phyloP scores from a whole-genome alignment of 2,113 vertebrate species.

The Ictalurus punctatus region DNA sequence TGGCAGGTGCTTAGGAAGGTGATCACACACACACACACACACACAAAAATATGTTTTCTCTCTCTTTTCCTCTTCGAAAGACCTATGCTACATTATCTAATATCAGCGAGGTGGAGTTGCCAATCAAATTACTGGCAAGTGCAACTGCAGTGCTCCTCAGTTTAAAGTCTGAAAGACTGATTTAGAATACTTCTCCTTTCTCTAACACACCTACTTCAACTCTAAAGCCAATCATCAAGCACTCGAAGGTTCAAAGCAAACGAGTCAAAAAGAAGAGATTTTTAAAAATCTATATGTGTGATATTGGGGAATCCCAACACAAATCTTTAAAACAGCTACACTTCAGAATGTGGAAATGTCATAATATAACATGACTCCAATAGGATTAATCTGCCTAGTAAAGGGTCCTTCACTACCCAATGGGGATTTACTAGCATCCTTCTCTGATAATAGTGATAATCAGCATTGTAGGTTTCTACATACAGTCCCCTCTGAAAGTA shows the following conservation, averaged over 20 bases:
- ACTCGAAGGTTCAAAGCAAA: background rate
- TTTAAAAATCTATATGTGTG: background rate
- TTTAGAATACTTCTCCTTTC: background rate
- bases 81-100: background rate
- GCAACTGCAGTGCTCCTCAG: background rate
- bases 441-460: background rate
- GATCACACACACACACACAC: background rate
- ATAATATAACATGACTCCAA: background rate
- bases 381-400: background rate
- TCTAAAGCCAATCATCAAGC: background rate
- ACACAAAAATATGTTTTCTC: background rate
- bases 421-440: background rate
- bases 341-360: background rate
- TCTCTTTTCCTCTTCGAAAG: background rate
- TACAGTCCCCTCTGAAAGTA: too few species aligned
- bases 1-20: slow-evolving; percentile 37
- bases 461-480: background rate
- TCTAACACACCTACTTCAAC: background rate
- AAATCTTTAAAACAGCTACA: background rate
- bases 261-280: background rate
- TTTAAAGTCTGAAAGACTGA: background rate
- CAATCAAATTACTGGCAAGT: background rate
- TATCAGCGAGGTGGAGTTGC: background rate
- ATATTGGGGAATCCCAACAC: background rate
- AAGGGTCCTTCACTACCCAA: background rate